These are phyloP conservation scores for Lacanobia oleracea DNA, from an alignment of 2,888 invertebrate species.

Conservation along the genomic window DNA sequence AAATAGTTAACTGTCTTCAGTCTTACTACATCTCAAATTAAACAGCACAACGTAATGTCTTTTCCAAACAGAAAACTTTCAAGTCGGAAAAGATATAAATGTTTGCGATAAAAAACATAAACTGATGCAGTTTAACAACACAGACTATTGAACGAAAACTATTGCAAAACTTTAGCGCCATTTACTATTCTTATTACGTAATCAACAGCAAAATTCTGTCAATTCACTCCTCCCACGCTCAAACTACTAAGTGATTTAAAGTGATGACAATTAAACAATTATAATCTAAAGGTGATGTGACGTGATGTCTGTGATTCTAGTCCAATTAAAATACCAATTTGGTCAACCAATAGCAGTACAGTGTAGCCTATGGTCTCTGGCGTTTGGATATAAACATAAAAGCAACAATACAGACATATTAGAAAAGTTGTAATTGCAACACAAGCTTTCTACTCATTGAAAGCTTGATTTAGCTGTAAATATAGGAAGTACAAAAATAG, in stretches of 20 bases:
- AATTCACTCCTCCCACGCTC: conserved; percentile 45
- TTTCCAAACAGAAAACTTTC: not conserved
- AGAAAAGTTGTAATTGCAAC: not conserved
- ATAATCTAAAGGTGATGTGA: conserved; percentile 49
- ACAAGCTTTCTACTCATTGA: conserved; percentile 12
- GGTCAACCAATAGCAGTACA: conserved; percentile 78
- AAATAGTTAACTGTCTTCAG: not conserved
- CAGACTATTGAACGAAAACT: not conserved
- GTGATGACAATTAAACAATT: conserved; percentile 31
- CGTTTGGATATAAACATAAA: conserved; percentile 6
- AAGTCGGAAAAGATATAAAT: not conserved
- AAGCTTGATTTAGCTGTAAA: conserved; percentile 16
- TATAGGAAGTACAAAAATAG: not conserved
- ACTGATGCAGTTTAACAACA: not conserved
- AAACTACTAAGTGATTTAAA: conserved; percentile 35
- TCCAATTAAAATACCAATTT: conserved; percentile 43
- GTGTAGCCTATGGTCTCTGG: conserved; percentile 43
- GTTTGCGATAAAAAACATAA: not conserved
- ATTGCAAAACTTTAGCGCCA: conserved; percentile 33
- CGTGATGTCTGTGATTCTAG: conserved; percentile 50
- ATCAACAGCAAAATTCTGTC: conserved; percentile 20
- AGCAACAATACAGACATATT: not conserved
- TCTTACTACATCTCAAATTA: not conserved
- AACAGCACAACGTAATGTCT: not conserved
- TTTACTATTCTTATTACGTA: conserved; percentile 33